Evolutionary conservation across 2,113 vertebrate species (phyloP).

Genomic region (Dasyurus viverrinus): DNA sequence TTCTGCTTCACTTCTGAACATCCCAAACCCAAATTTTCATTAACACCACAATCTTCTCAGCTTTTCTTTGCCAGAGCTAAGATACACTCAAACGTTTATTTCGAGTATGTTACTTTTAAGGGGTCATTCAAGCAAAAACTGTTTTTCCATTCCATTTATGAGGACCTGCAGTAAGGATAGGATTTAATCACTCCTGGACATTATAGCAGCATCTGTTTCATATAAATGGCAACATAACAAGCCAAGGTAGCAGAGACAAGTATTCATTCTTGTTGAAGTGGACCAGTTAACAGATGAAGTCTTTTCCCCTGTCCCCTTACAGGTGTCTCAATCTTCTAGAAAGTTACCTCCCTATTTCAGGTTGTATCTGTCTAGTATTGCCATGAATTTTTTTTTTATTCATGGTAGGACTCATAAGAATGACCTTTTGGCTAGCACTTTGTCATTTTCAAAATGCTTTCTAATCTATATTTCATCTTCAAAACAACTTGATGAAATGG

Average conservation of each 20-base stretch:
- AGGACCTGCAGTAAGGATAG: constrained; percentile 39
- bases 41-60: not conserved
- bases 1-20: not conserved
- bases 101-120: constrained; percentile 8
- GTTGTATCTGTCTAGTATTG: not conserved
- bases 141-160: constrained; percentile 29
- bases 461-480: not conserved
- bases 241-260: constrained; percentile 4
- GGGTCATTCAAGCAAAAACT: constrained; percentile 32
- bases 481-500: not conserved
- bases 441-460: not conserved
- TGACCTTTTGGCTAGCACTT: not conserved
- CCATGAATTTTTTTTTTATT: not conserved
- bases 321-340: not conserved
- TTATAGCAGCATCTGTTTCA: constrained; percentile 18
- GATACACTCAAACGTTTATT: not conserved
- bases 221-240: not conserved
- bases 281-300: constrained; percentile 13
- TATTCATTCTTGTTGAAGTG: constrained; percentile 16
- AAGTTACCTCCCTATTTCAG: not conserved
- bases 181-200: not conserved
- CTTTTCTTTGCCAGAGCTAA: constrained; percentile 16
- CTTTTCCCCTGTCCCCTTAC: constrained; percentile 1
- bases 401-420: not conserved
- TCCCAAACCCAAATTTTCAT: not conserved